Evolutionary conservation across 1,140 invertebrate genomes (phyloP).

Genomic region (Drosophila setifemur): DNA sequence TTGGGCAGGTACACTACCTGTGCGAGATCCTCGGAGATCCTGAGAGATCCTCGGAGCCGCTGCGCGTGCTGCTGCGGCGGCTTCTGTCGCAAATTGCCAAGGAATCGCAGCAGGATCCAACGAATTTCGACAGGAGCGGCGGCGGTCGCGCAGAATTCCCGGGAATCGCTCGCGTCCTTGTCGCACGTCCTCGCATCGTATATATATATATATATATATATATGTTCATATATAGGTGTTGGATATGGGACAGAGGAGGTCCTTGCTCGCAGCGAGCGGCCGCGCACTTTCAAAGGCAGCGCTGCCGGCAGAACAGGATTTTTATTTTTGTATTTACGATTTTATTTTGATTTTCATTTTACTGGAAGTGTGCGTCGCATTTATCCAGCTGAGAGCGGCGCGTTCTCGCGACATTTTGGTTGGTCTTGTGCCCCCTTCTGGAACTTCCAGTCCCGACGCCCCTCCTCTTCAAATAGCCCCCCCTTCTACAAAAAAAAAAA

Average conservation of each 20-base stretch:
- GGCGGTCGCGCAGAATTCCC: constrained; percentile 31
- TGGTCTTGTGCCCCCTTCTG: constrained; percentile 35
- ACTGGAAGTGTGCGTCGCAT: constrained; percentile 25
- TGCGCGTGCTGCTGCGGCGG: constrained; percentile 38
- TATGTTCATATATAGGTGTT: not conserved
- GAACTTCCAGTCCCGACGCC: not conserved
- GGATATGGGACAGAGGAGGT: not conserved
- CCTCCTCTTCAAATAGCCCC: not conserved
- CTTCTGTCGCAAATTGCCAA: constrained; percentile 44
- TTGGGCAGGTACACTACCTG: constrained; percentile 33
- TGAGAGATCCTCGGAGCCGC: not conserved
- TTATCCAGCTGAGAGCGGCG: constrained; percentile 43
- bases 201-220: too few species aligned
- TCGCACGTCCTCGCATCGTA: too few species aligned
- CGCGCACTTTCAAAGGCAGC: constrained; percentile 60
- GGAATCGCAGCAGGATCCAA: constrained; percentile 65
- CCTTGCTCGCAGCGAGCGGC: constrained; percentile 58
- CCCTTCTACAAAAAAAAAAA: not conserved
- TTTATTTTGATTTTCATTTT: constrained; percentile 31
- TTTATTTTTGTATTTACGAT: not conserved
- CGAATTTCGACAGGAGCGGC: constrained; percentile 10
- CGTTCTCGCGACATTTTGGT: constrained; percentile 76
- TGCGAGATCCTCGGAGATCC: not conserved
- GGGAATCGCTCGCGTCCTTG: constrained; percentile 44
- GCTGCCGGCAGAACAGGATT: not conserved